Evolutionary conservation across 2,888 invertebrate genomes (phyloP).

Genomic region (Oscheius myriophilus): DNA sequence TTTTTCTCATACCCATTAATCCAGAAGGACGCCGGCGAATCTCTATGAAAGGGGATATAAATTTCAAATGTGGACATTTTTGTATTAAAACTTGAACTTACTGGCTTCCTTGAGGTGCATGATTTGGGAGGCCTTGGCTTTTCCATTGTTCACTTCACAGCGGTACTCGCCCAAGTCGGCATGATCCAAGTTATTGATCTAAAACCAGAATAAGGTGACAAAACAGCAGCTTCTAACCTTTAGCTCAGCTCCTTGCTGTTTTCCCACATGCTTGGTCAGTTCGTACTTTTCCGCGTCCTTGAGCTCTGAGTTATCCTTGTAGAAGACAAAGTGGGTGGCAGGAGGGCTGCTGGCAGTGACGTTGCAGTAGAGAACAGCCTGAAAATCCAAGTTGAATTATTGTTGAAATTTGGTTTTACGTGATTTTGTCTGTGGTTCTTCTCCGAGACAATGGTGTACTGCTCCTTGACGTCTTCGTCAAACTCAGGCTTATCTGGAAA

Average conservation of each 20-base stretch:
- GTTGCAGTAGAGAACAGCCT: constrained; percentile 56
- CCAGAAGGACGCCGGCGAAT: constrained; percentile 4
- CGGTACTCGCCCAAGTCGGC: constrained; percentile 62
- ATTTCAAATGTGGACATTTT: too few relatives aligned
- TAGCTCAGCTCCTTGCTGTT: constrained; percentile 49
- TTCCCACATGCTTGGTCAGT: constrained; percentile 44
- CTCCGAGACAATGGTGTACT: constrained; percentile 48
- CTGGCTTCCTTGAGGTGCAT: constrained; percentile 61
- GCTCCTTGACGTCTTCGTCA: constrained; percentile 42
- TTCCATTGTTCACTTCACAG: constrained; percentile 66
- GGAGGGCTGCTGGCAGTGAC: constrained; percentile 60
- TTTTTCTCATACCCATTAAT: constrained; percentile 5
- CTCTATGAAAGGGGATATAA: not conserved
- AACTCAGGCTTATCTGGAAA: constrained; percentile 58
- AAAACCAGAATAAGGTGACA: not conserved
- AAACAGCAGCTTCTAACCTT: constrained; percentile 28
- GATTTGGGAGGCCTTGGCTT: constrained; percentile 53
- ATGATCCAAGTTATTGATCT: constrained; percentile 59
- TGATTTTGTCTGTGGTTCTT: constrained; percentile 8
- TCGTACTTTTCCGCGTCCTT: constrained; percentile 49
- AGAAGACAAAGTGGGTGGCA: constrained; percentile 58
- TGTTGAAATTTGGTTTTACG: not conserved
- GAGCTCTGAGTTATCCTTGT: constrained; percentile 46
- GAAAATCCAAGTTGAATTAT: not conserved
- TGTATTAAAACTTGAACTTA: constrained; percentile 38